Percentiles rank a stretch among this genome's conserved stretches.
phyloP scores from a whole-genome alignment of 2,888 invertebrate genomes.

The Sialis lutaria region DNA sequence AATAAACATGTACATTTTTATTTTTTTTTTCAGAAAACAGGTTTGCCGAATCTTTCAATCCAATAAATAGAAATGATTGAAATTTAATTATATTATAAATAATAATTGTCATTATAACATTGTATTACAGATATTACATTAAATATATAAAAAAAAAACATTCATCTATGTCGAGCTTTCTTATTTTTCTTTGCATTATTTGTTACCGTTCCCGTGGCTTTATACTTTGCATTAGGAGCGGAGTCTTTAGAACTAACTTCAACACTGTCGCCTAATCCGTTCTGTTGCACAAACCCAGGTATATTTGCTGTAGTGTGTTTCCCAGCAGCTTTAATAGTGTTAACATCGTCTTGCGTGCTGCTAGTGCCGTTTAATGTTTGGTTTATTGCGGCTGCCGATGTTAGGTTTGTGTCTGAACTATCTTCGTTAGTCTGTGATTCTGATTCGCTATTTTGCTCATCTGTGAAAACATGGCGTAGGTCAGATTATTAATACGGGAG shows the following conservation, averaged over 20 bases:
- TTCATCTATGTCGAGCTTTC: conserved; percentile 66
- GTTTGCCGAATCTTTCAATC: conserved; percentile 19
- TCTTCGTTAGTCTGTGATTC: conserved; percentile 72
- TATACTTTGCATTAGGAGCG: conserved; percentile 17
- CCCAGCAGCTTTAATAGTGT: conserved; percentile 21
- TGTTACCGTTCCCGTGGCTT: conserved; percentile 45
- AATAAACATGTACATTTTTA: neutral
- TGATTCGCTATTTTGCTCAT: conserved; percentile 73
- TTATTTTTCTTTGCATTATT: conserved; percentile 59
- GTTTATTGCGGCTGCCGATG: conserved; percentile 15
- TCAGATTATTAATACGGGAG: conserved; percentile 5
- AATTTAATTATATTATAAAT: neutral
- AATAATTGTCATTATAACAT: conserved; percentile 1
- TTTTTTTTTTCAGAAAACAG: conserved; percentile 19
- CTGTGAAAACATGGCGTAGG: conserved; percentile 28
- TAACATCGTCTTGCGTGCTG: conserved; percentile 21
- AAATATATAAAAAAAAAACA: conserved; percentile 4
- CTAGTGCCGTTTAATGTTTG: neutral
- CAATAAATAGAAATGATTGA: conserved; percentile 9
- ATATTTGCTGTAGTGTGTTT: conserved; percentile 18
- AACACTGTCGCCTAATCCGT: conserved; percentile 20
- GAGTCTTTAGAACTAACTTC: conserved; percentile 16
- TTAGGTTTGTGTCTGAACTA: conserved; percentile 42
- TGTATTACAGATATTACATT: conserved; percentile 4
- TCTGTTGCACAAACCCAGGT: conserved; percentile 10